These are phyloP conservation scores for Drosophila sulfurigaster DNA, from an alignment of 1,140 invertebrate species.

Conservation along the genomic window DNA sequence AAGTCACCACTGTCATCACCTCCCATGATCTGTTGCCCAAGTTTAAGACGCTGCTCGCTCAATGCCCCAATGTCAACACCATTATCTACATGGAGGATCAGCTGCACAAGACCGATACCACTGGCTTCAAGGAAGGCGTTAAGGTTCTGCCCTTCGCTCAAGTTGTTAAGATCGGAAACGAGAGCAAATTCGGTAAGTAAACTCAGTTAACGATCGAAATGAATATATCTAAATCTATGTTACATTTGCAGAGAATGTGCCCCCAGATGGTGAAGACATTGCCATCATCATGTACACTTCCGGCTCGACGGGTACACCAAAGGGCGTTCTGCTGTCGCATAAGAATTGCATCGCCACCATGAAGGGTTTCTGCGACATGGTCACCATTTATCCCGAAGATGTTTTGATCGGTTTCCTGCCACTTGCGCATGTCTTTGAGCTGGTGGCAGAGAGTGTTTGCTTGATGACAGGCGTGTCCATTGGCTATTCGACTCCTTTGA, in stretches of 20 bases:
- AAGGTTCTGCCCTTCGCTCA: constrained; percentile 88
- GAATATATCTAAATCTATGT: no score
- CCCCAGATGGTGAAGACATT: constrained; percentile 90
- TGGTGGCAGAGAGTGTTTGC: constrained; percentile 92
- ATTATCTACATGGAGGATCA: constrained; percentile 96
- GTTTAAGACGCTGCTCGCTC: constrained; percentile 91
- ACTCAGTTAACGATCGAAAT: no score
- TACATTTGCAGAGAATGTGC: constrained; percentile 85
- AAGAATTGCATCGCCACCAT: constrained; percentile 95
- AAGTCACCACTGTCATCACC: constrained; percentile 95
- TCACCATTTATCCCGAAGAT: constrained; percentile 90
- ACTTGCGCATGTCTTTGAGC: constrained; percentile 98
- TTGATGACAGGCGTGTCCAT: constrained; percentile 95
- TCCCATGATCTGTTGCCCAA: constrained; percentile 95
- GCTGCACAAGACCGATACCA: constrained; percentile 89
- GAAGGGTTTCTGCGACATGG: constrained; percentile 93
- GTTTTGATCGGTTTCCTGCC: constrained; percentile 98
- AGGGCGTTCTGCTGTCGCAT: constrained; percentile 95
- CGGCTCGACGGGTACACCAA: constrained; percentile 96
- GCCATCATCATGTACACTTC: constrained; percentile 99
- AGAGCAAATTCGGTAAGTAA: constrained; percentile 80
- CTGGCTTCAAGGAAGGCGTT: constrained; percentile 89
- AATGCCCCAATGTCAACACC: constrained; percentile 90
- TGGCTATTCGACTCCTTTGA: constrained; percentile 98
- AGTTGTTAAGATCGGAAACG: constrained; percentile 85